Base-by-base conservation (phyloP, 2,797 vertebrate genomes). In the Poeciliopsis presidionis region DNA sequence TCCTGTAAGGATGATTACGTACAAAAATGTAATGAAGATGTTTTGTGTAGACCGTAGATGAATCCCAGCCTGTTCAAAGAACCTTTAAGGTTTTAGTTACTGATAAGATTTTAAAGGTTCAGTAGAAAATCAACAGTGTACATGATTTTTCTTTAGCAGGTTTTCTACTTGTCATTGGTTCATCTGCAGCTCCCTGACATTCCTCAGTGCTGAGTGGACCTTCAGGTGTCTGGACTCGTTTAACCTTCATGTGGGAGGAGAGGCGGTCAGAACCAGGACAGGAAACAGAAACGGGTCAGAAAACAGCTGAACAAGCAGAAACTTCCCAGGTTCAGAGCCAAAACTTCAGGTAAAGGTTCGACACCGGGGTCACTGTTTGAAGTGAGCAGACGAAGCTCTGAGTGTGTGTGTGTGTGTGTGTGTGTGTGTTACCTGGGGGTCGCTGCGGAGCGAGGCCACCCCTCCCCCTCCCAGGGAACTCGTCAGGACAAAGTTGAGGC, bases 401-500 rank as follows among this genome's bases (percentile, higher is more conserved):
- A 22, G 49, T 2, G 7, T 11, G n/a, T 28, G 55, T 28, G 55
- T 57, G 65, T 72, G 75, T 30, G 41, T 74, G 74, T 36, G 51
- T 41, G 67, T 70, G 67, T 41, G 28, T 72, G 75, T 76, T 94
- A 96, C 96, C 96, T 98, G 96, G 82, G 96, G 97, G 90, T 98
- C 96, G 82, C 95, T 97, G 93, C 97, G 96, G 51, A 97, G 89
- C 25, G 97, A 98, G 25, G 96, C 95, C 81, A 96, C 87, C 33
- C 97, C 96, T 88, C 97, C 96, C 72, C 96, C 96, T 53, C 97
- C 96, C 63, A 98, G 95, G 2, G 95, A 96, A 81, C 94, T 96
- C 89, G 90, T 96, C 86, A 98, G 93, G 83, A 97, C 90, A 16
- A 98, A 98, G 89, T 97, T 98, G 86, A 98, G 94, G 70, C 92